Evolutionary conservation across 2,113 vertebrate genomes (phyloP).

Genomic region (Eurypyga helias): DNA sequence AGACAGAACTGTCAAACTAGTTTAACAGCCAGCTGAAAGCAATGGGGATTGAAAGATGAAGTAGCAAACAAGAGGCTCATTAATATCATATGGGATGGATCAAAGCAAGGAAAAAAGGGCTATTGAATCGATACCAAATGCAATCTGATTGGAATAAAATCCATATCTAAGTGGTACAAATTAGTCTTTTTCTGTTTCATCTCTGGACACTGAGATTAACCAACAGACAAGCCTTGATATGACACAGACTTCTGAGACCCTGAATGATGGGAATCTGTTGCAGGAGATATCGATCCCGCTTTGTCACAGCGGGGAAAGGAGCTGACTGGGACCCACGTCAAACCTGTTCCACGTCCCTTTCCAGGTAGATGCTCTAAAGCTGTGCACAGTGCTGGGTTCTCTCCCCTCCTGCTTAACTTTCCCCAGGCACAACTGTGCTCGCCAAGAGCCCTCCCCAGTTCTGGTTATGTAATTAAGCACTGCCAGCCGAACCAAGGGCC

Average conservation of each 20-base stretch:
- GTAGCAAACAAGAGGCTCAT: background rate
- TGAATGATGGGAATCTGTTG: background rate
- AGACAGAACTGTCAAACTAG: background rate
- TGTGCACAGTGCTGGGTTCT: accelerated
- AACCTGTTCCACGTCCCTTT: background rate
- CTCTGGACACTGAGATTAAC: background rate
- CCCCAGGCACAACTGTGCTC: background rate
- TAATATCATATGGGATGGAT: background rate
- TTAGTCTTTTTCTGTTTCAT: background rate
- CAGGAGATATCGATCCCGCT: background rate
- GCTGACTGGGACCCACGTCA: no score
- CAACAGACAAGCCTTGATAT: background rate
- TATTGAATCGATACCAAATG: no score
- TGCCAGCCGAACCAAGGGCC: background rate
- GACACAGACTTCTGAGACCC: background rate
- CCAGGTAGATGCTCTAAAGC: background rate
- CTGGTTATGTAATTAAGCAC: background rate
- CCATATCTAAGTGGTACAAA: background rate
- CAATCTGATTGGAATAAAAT: background rate
- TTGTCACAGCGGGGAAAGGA: background rate
- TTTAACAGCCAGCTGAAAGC: background rate
- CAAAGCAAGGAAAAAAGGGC: background rate
- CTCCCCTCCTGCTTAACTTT: background rate
- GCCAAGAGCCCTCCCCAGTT: background rate
- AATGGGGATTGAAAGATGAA: background rate